These are phyloP conservation scores for Cyclophora albipunctata DNA, from an alignment of 2,888 invertebrate genomes.

Conservation along the genomic window DNA sequence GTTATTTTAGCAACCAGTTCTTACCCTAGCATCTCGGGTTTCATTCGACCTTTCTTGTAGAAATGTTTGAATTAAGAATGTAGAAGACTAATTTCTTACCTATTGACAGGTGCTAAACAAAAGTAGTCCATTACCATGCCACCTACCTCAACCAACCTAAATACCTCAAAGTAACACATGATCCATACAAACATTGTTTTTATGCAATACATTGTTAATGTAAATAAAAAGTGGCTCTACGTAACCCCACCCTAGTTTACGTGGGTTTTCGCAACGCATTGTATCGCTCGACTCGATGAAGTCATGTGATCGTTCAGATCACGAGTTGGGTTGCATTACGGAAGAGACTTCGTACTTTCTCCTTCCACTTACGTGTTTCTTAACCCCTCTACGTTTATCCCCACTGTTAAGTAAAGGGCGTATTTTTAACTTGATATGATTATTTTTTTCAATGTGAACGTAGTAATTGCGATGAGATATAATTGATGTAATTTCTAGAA, in stretches of 20 bases:
- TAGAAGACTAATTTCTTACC: too few relatives aligned
- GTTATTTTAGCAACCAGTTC: too few relatives aligned
- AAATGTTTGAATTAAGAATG: too few relatives aligned
- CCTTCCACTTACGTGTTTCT: slow-evolving; percentile 28
- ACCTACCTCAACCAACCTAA: too few relatives aligned
- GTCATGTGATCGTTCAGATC: slow-evolving; percentile 32
- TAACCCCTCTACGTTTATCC: slow-evolving; percentile 8
- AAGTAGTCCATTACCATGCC: too few relatives aligned
- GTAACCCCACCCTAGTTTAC: slow-evolving; percentile 40
- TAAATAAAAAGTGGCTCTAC: slow-evolving; percentile 23
- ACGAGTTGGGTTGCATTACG: slow-evolving; percentile 33
- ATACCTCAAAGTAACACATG: not conserved
- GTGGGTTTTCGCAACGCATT: slow-evolving; percentile 50
- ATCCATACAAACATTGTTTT: too few relatives aligned
- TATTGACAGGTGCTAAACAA: too few relatives aligned
- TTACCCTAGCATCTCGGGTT: too few relatives aligned
- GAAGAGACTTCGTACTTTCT: slow-evolving; percentile 44
- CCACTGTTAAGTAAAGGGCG: slow-evolving; percentile 20
- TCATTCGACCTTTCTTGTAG: too few relatives aligned
- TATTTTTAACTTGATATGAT: not conserved
- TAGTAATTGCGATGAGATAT: too few relatives aligned
- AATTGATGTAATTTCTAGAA: too few relatives aligned
- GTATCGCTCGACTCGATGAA: slow-evolving; percentile 33
- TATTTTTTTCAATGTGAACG: too few relatives aligned
- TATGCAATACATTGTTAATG: not conserved